Percentiles rank a stretch among this genome's conserved stretches.
Conservation (phyloP, 2,888 invertebrate species). For the Bellardia pandia region DNA sequence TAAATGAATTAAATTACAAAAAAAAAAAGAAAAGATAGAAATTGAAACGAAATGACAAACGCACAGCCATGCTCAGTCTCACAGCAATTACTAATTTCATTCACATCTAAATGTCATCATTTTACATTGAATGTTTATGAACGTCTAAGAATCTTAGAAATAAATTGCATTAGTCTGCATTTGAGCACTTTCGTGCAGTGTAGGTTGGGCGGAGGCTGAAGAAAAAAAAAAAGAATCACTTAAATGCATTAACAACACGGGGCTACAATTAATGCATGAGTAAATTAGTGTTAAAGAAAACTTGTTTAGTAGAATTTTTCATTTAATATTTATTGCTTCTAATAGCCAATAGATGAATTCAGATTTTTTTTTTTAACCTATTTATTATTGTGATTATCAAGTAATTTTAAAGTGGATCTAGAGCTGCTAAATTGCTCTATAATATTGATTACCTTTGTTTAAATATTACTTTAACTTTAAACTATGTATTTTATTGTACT, state of each 20-base stretch:
- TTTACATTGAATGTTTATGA: conserved; percentile 56
- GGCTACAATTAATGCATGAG: not conserved
- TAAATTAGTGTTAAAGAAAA: not conserved
- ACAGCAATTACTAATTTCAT: conserved; percentile 26
- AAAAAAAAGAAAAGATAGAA: not conserved
- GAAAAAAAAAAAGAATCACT: conserved; percentile 29
- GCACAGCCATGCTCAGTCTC: not conserved
- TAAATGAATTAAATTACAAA: not conserved
- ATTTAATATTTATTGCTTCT: too few relatives aligned
- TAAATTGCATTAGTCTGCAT: conserved; percentile 70
- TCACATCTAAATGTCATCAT: conserved; percentile 61
- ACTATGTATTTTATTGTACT: too few relatives aligned
- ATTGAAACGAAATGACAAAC: conserved; percentile 35
- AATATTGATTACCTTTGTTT: too few relatives aligned
- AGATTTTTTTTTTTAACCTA: too few relatives aligned
- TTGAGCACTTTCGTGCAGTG: conserved; percentile 37
- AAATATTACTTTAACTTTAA: too few relatives aligned
- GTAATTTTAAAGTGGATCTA: too few relatives aligned
- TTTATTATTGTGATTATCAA: too few relatives aligned
- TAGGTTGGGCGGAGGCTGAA: not conserved
- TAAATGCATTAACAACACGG: conserved; percentile 21
- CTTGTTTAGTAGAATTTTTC: too few relatives aligned
- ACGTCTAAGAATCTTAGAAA: conserved; percentile 59
- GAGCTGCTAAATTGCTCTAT: too few relatives aligned
- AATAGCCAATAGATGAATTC: too few relatives aligned